Evolutionary conservation across 2,888 invertebrate genomes (phyloP).

Genomic region (Agrotis exclamationis): DNA sequence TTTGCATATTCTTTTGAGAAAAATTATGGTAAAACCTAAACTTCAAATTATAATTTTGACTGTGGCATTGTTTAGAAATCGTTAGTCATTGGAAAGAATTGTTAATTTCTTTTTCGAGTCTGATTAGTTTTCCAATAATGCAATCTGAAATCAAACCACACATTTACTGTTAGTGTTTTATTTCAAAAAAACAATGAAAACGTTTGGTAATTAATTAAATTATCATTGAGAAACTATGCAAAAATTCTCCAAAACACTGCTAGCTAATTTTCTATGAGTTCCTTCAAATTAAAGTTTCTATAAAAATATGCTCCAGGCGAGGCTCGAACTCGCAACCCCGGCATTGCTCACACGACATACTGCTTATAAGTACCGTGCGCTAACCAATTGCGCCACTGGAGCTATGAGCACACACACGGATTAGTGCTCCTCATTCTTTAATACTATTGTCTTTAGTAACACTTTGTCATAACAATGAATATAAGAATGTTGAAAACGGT

Average conservation of each 20-base stretch:
- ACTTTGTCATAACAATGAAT: conserved; percentile 1
- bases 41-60: too few species aligned
- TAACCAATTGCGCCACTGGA: conserved; percentile 99
- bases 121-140: background rate
- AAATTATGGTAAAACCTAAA: too few species aligned
- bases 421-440: conserved; percentile 17
- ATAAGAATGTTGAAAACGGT: background rate
- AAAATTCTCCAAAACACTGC: background rate
- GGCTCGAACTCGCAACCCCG: conserved; percentile 69
- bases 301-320: conserved; percentile 67
- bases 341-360: conserved; percentile 89
- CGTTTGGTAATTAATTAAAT: too few species aligned
- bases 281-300: background rate
- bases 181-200: background rate
- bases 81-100: too few species aligned
- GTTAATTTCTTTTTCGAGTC: too few species aligned
- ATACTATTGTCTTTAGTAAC: background rate
- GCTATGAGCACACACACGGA: conserved; percentile 83
- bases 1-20: too few species aligned
- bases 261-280: background rate
- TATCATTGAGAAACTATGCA: background rate
- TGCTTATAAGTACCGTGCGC: conserved; percentile 99
- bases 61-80: too few species aligned
- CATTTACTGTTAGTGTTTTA: background rate
- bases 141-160: background rate